Evolutionary conservation across 2,888 invertebrate genomes (phyloP), one percentile per base, ranked within the genome.

Genomic region (Hemaris fuciformis): DNA sequence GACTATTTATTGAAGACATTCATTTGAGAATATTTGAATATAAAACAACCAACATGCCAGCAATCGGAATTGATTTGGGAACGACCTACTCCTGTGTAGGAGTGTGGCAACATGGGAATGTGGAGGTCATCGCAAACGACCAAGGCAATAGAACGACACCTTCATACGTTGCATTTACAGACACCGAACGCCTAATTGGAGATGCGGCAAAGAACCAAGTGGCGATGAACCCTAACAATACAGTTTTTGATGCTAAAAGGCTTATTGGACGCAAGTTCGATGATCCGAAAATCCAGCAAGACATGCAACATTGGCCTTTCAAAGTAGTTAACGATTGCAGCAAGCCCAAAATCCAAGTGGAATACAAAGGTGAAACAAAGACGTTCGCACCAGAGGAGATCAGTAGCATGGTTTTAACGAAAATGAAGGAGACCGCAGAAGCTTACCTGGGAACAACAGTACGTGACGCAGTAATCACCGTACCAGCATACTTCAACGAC

Each of bases 71-170:
- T 69, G 88, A 98, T 93, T 93, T 98, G 81, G 98, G 97, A 74
- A 98, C 97, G 41, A 98, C 97, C 6, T 97, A 97, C 85, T 97
- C 97, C 38, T 96, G 96, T 80, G 96, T 97, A 56, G 97, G 96
- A 73, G 96, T 97, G n/a, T 97, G 96, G 94, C 96, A 96, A 80
- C 94, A 96, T 79, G 95, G 95, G 64, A 95, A 96, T 83, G 96
- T 96, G 65, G 96, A 96, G 82, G 96, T 96, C 81, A 97, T 97
- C 80, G 96, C 97, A 63, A 98, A 98, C 81, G 97, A 97, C 82
- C 97, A 97, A 87, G 97, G 97, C 66, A 97, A 97, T 85, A 92
- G 97, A 59, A 97, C 97, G 8, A 98, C 97, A 58, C 97, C 97
- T 56, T 96, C 96, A 68, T 98, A 97, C 87, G 97, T 97, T 58